Base-by-base conservation (phyloP, 1,140 invertebrate genomes). In the Drosophila navojoa region DNA sequence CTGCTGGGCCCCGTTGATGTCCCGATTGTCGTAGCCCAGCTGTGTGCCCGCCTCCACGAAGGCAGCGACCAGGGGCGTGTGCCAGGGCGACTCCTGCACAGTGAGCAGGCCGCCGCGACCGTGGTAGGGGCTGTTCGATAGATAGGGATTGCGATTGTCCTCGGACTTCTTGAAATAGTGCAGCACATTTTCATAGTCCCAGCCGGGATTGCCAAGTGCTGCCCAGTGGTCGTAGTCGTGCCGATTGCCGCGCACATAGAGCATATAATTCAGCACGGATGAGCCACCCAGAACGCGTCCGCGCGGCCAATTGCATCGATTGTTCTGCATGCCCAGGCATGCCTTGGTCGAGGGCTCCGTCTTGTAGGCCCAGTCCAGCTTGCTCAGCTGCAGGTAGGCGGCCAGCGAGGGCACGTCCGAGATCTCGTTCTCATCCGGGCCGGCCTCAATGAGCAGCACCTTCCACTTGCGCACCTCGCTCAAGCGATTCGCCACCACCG, bases 201-300 rank as follows among this genome's bases (percentile, higher is more conserved):
- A 99, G 7, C 97, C 96, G 0, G 94, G 93, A 86, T 98, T 97
- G 0, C 98, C 98, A 25, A 95, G 81, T 10, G 95, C 93, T 67
- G 97, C 96, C 98, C 98, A 99, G 29, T 95, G 93, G 86, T 99
- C 97, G 85, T 98, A 99, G 87, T 99, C 98, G 35, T 94, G 93
- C 74, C 93, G 94, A 92, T 95, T 94, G 50, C 96, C 98, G 71
- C 98, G 93, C 5, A 92, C 97, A 91, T 99, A 99, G 0, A 98
- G 94, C 98, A 99, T 98, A 79, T 98, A 98, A 91, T 99, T 99
- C 0, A 99, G 93, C 0, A 97, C 97, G 49, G 96, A 97, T 1
- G 96, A 97, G 0, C 98, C 98, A 2, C 98, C 98, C 0, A 98
- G 92, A 0, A 97, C 96, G 87, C 97, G 97, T 10, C 96, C 96